A percentile compares a stretch with the other conserved stretches of the same genome.
phyloP scores from a whole-genome alignment of 2,888 invertebrate species.

The Calephelis perditalis region DNA sequence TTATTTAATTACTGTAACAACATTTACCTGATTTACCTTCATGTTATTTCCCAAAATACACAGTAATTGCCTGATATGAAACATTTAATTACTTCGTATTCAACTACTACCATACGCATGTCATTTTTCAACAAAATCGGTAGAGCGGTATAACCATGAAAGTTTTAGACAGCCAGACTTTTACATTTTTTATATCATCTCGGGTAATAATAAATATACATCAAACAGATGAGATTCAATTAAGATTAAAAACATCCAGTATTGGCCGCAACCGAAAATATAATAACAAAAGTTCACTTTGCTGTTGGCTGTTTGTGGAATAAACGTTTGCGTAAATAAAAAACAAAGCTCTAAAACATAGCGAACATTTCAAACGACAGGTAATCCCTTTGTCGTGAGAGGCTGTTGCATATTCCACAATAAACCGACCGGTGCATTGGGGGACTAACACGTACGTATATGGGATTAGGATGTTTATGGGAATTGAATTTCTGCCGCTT shows the following conservation, averaged over 20 bases:
- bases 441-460: neutral
- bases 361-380: slow-evolving; percentile 7
- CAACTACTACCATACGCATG: too few relatives aligned
- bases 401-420: slow-evolving; percentile 1
- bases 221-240: too few relatives aligned
- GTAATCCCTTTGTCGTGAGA: slow-evolving; percentile 3
- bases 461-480: neutral
- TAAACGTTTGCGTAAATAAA: neutral
- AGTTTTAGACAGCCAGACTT: too few relatives aligned
- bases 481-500: neutral
- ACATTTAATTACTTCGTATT: too few relatives aligned
- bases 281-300: neutral
- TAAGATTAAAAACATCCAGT: neutral
- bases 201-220: too few relatives aligned
- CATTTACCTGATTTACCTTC: too few relatives aligned
- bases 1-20: too few relatives aligned
- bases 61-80: too few relatives aligned
- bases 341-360: neutral
- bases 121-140: too few relatives aligned
- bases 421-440: slow-evolving; percentile 2
- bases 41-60: too few relatives aligned
- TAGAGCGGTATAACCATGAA: too few relatives aligned
- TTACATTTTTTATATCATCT: too few relatives aligned
- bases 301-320: neutral
- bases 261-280: neutral